Evolutionary conservation across 92 coral and sea anemone species (phyloP).

Genomic region (Epizoanthus rinbou): DNA sequence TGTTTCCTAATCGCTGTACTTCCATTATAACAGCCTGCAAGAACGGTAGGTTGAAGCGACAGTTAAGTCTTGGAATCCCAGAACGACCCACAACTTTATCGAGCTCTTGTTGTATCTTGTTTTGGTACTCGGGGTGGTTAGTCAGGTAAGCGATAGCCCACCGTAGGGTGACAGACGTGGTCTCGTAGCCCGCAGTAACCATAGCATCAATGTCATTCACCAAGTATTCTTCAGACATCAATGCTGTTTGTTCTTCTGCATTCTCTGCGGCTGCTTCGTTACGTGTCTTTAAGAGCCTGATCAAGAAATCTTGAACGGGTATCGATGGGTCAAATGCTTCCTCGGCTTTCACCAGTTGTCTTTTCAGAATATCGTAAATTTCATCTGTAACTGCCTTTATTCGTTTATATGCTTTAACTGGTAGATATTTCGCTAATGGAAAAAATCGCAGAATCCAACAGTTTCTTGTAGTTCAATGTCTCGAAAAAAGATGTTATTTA

Average conservation of each 20-base stretch:
- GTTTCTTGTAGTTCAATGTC: background rate
- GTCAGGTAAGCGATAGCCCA: slow-evolving; percentile 7
- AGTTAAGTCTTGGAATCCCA: background rate
- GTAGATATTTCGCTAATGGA: background rate
- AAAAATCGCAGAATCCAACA: background rate
- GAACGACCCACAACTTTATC: background rate
- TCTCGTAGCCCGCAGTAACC: slow-evolving; percentile 7
- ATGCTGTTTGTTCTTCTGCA: background rate
- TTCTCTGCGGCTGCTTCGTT: background rate
- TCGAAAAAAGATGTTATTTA: background rate
- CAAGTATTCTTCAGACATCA: background rate
- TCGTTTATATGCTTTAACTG: background rate
- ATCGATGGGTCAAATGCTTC: background rate
- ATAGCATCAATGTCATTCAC: background rate
- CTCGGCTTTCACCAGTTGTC: background rate
- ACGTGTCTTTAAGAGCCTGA: background rate
- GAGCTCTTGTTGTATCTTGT: background rate
- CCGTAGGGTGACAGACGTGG: background rate
- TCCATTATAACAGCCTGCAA: background rate
- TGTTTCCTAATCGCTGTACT: background rate
- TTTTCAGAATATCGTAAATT: background rate
- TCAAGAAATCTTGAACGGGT: background rate
- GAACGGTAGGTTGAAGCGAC: background rate
- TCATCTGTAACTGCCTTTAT: background rate
- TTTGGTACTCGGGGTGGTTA: background rate